Evolutionary conservation across 2,888 invertebrate genomes (phyloP).

Genomic region (Polydrusus cervinus): DNA sequence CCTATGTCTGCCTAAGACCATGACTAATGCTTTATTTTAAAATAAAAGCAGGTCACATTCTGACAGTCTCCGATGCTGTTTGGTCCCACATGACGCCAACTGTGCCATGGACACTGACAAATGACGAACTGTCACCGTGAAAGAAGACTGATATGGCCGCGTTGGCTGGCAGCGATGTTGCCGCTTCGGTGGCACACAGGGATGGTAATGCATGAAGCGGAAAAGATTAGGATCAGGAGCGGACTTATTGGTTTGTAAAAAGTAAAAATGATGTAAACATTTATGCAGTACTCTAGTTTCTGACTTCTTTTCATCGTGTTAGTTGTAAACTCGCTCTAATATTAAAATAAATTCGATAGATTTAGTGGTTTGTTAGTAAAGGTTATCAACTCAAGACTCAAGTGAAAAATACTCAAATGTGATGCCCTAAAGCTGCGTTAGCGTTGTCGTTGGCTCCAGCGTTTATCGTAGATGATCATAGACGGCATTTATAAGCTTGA

Average conservation of each 20-base stretch:
- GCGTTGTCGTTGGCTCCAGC: too few relatives aligned
- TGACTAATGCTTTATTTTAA: constrained; percentile 56
- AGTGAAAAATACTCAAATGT: too few relatives aligned
- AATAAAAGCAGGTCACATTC: constrained; percentile 64
- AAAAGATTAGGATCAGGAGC: constrained; percentile 47
- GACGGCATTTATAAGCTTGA: too few relatives aligned
- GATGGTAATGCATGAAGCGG: constrained; percentile 52
- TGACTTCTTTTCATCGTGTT: too few relatives aligned
- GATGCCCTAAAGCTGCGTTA: too few relatives aligned
- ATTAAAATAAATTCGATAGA: too few relatives aligned
- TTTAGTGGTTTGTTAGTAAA: too few relatives aligned
- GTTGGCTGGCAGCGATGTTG: constrained; percentile 68
- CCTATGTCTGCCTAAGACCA: constrained; percentile 69
- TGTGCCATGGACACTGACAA: constrained; percentile 73
- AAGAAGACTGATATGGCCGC: constrained; percentile 74
- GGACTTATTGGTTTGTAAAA: constrained; percentile 26
- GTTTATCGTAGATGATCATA: too few relatives aligned
- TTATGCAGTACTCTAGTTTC: too few relatives aligned
- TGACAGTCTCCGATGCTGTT: constrained; percentile 70
- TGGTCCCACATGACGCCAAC: constrained; percentile 73
- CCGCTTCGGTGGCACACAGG: constrained; percentile 28
- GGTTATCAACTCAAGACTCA: too few relatives aligned
- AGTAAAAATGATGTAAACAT: neutral
- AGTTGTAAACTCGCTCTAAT: too few relatives aligned
- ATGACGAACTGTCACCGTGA: constrained; percentile 74